Evolutionary conservation across 2,797 vertebrate genomes (phyloP).

Genomic region (Carcharodon carcharias): DNA sequence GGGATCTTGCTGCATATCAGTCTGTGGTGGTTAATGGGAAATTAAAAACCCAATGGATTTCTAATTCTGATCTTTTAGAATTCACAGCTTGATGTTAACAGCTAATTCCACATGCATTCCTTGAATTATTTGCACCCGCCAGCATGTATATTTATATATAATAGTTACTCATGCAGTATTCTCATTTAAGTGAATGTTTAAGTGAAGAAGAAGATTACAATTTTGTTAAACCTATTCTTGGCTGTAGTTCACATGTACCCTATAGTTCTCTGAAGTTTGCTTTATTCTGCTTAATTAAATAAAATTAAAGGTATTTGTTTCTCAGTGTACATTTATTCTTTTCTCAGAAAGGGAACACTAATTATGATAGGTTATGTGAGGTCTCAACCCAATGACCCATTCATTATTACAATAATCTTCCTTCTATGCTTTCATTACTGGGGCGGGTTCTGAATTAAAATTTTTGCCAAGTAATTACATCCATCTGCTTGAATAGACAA

Average conservation of each 20-base stretch:
- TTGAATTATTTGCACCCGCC: neutral
- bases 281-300: constrained; percentile 21
- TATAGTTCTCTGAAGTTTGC: constrained; percentile 20
- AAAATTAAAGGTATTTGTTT: constrained; percentile 15
- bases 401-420: neutral
- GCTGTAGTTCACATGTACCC: neutral
- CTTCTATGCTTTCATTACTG: neutral
- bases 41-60: neutral
- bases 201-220: constrained; percentile 1
- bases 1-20: neutral
- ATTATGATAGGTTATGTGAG: neutral
- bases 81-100: neutral
- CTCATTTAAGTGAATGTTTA: constrained; percentile 22
- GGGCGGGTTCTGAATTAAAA: neutral
- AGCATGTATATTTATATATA: neutral
- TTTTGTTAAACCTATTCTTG: neutral
- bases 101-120: neutral
- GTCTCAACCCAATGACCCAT: neutral
- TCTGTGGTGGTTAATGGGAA: neutral
- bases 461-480: neutral
- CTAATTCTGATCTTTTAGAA: neutral
- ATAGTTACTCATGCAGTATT: constrained; percentile 1
- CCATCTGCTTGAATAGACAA: neutral
- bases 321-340: constrained; percentile 18
- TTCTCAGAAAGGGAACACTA: neutral